phyloP scores from a whole-genome alignment of 1,140 invertebrate genomes.

The Listronotus oregonensis region DNA sequence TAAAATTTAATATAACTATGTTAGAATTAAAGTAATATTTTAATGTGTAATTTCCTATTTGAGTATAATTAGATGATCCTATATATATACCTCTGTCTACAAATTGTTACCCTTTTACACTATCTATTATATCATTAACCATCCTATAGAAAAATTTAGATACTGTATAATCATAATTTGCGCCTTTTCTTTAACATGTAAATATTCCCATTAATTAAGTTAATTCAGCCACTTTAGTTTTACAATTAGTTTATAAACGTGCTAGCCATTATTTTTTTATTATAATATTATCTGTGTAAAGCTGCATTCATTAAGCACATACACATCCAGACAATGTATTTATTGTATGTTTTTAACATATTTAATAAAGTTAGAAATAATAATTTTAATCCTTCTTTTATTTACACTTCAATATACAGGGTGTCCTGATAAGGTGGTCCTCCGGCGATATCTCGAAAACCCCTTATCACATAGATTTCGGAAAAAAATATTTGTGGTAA shows the following conservation, averaged over 20 bases:
- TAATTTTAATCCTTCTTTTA: slow-evolving; percentile 26
- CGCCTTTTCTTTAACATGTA: no score
- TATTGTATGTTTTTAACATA: slow-evolving; percentile 41
- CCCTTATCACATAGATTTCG: no score
- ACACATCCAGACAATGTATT: slow-evolving; percentile 34
- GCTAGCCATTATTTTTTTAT: neutral
- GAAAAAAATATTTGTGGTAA: no score
- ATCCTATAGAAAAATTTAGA: no score
- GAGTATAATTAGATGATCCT: neutral
- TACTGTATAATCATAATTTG: no score
- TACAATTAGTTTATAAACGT: no score
- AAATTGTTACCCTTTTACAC: slow-evolving; percentile 1
- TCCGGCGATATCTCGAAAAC: no score
- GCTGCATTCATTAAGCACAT: slow-evolving; percentile 31
- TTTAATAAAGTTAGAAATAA: slow-evolving; percentile 40
- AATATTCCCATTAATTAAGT: no score
- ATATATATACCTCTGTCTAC: neutral
- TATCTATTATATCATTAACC: no score
- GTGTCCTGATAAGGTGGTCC: no score
- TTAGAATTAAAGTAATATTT: slow-evolving; percentile 1
- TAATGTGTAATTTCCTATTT: neutral
- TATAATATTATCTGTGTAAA: slow-evolving; percentile 5
- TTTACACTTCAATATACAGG: neutral
- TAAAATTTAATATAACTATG: no score
- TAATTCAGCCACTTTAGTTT: no score